Percentiles rank a stretch among this genome's conserved stretches.
Conservation (phyloP, 2,888 invertebrate species). For the Acronicta leporina region DNA sequence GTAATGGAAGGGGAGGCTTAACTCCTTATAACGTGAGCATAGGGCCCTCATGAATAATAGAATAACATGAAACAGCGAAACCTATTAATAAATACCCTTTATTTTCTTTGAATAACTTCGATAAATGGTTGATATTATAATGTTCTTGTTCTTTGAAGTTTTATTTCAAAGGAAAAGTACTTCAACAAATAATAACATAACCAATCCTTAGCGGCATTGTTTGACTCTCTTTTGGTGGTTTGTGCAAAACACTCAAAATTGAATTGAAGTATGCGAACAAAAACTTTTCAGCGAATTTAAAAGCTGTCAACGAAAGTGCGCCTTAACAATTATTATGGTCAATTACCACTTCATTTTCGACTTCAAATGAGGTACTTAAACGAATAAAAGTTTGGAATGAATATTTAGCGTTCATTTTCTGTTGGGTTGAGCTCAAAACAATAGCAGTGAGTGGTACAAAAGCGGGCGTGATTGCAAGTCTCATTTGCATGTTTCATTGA, state of each 20-base stretch:
- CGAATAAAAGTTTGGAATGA: slow-evolving; percentile 52
- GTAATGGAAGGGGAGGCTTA: slow-evolving; percentile 46
- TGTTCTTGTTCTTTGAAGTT: slow-evolving; percentile 5
- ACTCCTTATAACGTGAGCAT: slow-evolving; percentile 28
- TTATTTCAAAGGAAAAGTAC: slow-evolving; percentile 2
- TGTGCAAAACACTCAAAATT: slow-evolving; percentile 10
- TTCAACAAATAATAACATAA: slow-evolving; percentile 6
- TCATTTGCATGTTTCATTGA: slow-evolving; percentile 85
- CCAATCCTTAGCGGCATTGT: slow-evolving; percentile 16
- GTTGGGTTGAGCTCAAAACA: slow-evolving; percentile 67
- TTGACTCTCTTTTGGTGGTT: slow-evolving; percentile 15
- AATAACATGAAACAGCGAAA: neutral
- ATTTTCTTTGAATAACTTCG: slow-evolving; percentile 7
- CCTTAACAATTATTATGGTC: slow-evolving; percentile 50
- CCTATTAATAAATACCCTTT: neutral
- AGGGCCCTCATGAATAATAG: slow-evolving; percentile 3
- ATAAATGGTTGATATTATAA: slow-evolving; percentile 6
- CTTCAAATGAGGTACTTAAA: slow-evolving; percentile 45
- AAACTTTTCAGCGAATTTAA: slow-evolving; percentile 40
- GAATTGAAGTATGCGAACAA: slow-evolving; percentile 34
- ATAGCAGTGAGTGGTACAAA: slow-evolving; percentile 74
- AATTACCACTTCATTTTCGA: slow-evolving; percentile 55
- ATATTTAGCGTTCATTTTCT: slow-evolving; percentile 54
- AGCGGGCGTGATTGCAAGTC: slow-evolving; percentile 79
- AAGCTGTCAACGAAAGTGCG: slow-evolving; percentile 45